Evolutionary conservation across 2,888 invertebrate genomes (phyloP).

Genomic region (Cheilosia soror): DNA sequence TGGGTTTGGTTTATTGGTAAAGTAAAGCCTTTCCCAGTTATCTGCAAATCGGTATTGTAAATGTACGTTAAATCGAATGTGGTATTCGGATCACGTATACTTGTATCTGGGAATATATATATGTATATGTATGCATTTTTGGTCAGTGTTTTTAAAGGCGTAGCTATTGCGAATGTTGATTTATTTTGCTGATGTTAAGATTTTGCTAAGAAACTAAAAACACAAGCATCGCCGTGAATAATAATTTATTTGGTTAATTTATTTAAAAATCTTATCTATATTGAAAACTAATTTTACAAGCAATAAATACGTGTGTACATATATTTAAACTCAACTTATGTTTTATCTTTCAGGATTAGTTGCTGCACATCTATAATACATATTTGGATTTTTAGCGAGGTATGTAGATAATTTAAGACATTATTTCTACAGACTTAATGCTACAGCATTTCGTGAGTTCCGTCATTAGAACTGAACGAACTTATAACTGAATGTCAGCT

Average conservation of each 20-base stretch:
- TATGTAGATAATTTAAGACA: neutral
- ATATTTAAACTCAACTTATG: neutral
- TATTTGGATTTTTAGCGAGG: slow-evolving; percentile 5
- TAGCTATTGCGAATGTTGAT: slow-evolving; percentile 13
- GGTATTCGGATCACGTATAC: slow-evolving; percentile 64
- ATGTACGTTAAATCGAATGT: slow-evolving; percentile 16
- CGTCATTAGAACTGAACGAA: too few relatives aligned
- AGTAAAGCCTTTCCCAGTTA: slow-evolving; percentile 36
- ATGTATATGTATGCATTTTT: neutral
- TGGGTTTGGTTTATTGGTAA: slow-evolving; percentile 28
- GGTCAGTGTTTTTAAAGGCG: slow-evolving; percentile 24
- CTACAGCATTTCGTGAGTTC: too few relatives aligned
- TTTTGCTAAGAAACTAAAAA: slow-evolving; percentile 10
- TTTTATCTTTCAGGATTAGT: slow-evolving; percentile 10
- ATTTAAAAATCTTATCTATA: too few relatives aligned
- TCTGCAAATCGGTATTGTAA: slow-evolving; percentile 31
- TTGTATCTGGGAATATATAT: slow-evolving; percentile 3
- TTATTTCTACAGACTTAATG: neutral
- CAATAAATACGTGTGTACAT: neutral
- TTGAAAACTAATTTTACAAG: neutral
- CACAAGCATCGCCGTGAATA: neutral
- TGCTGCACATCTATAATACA: neutral
- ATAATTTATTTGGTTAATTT: too few relatives aligned
- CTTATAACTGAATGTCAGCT: too few relatives aligned
- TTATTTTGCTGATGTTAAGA: slow-evolving; percentile 5